Base-by-base conservation (phyloP, 2,797 vertebrate species). In the Pipistrellus pygmaeus region DNA sequence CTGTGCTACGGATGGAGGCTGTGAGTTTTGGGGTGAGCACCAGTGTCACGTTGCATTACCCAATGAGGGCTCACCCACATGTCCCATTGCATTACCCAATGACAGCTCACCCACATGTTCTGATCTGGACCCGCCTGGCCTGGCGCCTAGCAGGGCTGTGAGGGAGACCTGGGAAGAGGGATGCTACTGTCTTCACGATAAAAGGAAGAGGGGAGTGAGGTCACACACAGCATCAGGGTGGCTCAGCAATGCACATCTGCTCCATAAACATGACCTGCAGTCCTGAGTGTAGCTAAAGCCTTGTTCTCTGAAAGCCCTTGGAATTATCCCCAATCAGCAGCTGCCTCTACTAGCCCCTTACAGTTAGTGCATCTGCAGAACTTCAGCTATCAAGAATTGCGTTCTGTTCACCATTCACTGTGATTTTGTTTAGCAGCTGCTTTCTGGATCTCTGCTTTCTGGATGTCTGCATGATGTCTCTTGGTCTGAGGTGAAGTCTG, bases 351-450 rank as follows among this genome's bases (percentile, higher is more conserved):
- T 51, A 93, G 95, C 76, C 96, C 93, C 51, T 82, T 97, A 90
- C 95, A 91, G 95, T 68, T 95, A 84, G 14, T 55, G 92, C 97
- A 98, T 97, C 97, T 98, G 98, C 68, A 96, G 88, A 97, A 95
- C 96, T 89, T 95, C 0, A 27, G 93, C 85, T 92, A 92, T 95
- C 95, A 96, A 96, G 96, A 94, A 93, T 88, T 96, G 46, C 80
- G 14, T 97, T 93, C 96, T 98, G 97, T 94, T 97, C 96, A 81
- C 96, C 93, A 82, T 98, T 97, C 88, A 97, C 97, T 97, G 90
- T 96, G 96, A 96, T 98, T 98, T 98, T 97, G 96, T 97, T 97
- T 89, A 98, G 96, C 98, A 98, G 98, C 97, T 98, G 98, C 97
- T 98, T 98, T 93, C 88, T 1, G 71, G 87, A 82, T 96, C 90